Percentiles rank a stretch among this genome's conserved stretches.
Conservation (phyloP, 1,140 invertebrate genomes). For the Globodera ellingtonae region DNA sequence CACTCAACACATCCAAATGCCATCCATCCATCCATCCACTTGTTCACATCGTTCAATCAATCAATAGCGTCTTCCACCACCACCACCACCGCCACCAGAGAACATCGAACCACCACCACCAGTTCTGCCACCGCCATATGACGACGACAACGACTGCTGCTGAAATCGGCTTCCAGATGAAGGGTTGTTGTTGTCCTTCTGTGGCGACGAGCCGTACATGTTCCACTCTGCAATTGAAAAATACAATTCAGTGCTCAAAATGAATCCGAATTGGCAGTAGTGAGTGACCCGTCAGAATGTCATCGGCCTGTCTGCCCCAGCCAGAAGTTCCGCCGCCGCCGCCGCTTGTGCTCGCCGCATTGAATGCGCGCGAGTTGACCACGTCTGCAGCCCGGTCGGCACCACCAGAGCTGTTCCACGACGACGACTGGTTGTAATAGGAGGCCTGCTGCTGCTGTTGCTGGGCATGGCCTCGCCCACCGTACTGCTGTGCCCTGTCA, state of each 20-base stretch:
- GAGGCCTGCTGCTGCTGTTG: too few species aligned
- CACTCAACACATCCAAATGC: too few species aligned
- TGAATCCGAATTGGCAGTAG: too few species aligned
- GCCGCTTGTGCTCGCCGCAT: too few species aligned
- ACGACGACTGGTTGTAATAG: too few species aligned
- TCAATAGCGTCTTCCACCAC: background rate
- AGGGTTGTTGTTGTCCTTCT: background rate
- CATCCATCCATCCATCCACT: background rate
- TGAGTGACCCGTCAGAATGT: background rate
- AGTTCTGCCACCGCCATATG: background rate
- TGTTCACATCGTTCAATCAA: background rate
- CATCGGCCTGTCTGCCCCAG: background rate
- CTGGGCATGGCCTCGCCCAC: too few species aligned
- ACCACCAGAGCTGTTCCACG: too few species aligned
- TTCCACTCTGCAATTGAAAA: background rate
- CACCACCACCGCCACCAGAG: background rate
- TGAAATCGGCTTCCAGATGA: background rate
- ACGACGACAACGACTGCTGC: background rate
- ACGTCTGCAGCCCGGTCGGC: too few species aligned
- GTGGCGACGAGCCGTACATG: constrained; percentile 1
- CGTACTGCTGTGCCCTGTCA: too few species aligned
- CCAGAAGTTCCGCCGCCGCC: background rate
- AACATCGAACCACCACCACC: background rate
- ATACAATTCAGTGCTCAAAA: too few species aligned
- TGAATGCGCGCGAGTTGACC: too few species aligned